A percentile compares a stretch with the other conserved stretches of the same genome.
phyloP scores from a whole-genome alignment of 2,113 vertebrate species.

The Sceloporus tristichus region DNA sequence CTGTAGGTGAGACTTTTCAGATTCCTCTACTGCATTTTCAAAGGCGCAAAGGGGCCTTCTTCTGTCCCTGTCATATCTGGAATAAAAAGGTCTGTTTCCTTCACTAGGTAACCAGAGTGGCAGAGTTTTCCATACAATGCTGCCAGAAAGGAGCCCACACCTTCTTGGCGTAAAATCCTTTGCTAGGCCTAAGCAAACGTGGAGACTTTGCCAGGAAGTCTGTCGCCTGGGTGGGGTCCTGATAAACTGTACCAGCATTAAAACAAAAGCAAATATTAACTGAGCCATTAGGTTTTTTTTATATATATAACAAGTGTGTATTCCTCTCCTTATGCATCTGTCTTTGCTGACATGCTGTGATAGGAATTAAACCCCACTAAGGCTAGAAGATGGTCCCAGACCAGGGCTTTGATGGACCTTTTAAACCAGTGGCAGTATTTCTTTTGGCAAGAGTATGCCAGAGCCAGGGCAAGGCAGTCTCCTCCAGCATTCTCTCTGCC shows the following conservation, averaged over 20 bases:
- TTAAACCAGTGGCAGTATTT: not conserved
- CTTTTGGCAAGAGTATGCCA: no score
- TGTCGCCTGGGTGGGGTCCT: not conserved
- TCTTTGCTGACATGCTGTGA: not conserved
- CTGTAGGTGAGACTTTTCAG: no score
- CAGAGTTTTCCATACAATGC: no score
- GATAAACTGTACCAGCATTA: not conserved
- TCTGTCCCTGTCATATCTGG: no score
- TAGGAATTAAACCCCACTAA: not conserved
- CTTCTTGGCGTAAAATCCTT: not conserved
- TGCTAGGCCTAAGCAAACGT: no score
- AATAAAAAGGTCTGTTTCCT: no score
- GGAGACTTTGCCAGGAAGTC: no score
- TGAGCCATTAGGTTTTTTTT: not conserved
- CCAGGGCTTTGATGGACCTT: not conserved
- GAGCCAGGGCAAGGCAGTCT: no score
- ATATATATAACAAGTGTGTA: not conserved
- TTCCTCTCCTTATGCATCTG: not conserved
- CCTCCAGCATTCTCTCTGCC: no score
- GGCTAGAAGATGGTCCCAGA: not conserved
- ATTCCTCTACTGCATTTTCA: no score
- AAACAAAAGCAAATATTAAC: not conserved
- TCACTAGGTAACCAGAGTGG: no score
- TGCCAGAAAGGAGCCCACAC: not conserved
- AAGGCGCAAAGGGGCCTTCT: no score